Evolutionary conservation across 2,797 vertebrate genomes (phyloP).

Genomic region (Halcyon smyrnensis): DNA sequence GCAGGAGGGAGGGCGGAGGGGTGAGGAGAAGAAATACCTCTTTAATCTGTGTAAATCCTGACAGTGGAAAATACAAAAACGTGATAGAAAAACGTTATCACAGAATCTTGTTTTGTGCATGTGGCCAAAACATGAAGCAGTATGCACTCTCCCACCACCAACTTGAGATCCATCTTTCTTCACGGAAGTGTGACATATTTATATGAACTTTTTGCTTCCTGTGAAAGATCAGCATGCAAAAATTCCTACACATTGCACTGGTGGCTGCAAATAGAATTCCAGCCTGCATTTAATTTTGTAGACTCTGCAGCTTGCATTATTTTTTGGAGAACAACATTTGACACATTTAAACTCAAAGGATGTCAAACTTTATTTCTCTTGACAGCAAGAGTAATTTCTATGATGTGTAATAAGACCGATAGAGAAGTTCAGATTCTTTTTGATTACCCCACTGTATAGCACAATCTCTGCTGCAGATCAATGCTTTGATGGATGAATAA

Average conservation of each 20-base stretch:
- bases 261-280: not conserved
- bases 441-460: not conserved
- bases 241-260: not conserved
- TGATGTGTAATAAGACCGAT: not conserved
- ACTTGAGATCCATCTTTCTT: not conserved
- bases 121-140: not conserved
- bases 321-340: not conserved
- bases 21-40: not conserved
- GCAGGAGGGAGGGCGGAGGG: no score
- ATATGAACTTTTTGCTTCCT: not conserved
- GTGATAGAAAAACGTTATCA: no score
- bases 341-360: not conserved
- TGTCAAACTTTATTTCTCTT: constrained; percentile 23
- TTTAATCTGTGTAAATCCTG: not conserved
- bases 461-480: not conserved
- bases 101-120: not conserved
- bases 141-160: accelerated
- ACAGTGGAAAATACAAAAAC: not conserved
- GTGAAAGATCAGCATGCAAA: not conserved
- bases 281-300: not conserved
- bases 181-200: not conserved
- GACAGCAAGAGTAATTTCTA: constrained; percentile 45
- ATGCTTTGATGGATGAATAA: not conserved
- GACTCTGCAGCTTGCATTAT: not conserved
- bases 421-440: not conserved